Evolutionary conservation across 1,140 invertebrate species (phyloP).

Genomic region (Mamestra configurata): DNA sequence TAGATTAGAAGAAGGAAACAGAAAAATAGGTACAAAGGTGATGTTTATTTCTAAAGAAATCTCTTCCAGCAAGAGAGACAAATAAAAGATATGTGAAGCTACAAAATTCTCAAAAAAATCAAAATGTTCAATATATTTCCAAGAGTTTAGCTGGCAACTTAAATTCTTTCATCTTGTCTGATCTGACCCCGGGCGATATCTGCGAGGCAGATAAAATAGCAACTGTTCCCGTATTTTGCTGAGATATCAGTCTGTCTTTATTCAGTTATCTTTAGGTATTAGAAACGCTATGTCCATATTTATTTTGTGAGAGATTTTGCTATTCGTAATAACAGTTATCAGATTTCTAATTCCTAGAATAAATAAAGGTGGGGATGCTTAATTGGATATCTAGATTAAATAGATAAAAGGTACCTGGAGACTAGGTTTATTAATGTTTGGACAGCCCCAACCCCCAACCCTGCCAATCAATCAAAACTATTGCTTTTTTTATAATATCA

Average conservation of each 20-base stretch:
- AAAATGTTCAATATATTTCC: background rate
- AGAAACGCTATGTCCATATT: background rate
- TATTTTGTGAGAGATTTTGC: background rate
- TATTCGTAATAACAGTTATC: background rate
- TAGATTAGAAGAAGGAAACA: no score
- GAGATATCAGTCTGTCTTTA: background rate
- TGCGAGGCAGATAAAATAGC: background rate
- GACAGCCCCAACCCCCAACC: no score
- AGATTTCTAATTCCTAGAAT: background rate
- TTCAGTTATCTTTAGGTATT: background rate
- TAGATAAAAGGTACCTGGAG: background rate
- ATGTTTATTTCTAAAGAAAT: no score
- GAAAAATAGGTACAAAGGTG: no score
- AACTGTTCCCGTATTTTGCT: background rate
- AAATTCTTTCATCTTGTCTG: background rate
- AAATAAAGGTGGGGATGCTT: background rate
- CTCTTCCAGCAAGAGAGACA: no score
- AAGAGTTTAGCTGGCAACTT: background rate
- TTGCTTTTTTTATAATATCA: no score
- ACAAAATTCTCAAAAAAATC: background rate
- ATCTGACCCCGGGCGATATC: background rate
- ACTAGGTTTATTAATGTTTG: background rate
- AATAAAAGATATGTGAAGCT: background rate
- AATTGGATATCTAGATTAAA: background rate
- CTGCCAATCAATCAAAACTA: no score